Evolutionary conservation across 1,140 invertebrate species (phyloP), one percentile per base, ranked within the genome.

Genomic region (Penaeus vannamei): DNA sequence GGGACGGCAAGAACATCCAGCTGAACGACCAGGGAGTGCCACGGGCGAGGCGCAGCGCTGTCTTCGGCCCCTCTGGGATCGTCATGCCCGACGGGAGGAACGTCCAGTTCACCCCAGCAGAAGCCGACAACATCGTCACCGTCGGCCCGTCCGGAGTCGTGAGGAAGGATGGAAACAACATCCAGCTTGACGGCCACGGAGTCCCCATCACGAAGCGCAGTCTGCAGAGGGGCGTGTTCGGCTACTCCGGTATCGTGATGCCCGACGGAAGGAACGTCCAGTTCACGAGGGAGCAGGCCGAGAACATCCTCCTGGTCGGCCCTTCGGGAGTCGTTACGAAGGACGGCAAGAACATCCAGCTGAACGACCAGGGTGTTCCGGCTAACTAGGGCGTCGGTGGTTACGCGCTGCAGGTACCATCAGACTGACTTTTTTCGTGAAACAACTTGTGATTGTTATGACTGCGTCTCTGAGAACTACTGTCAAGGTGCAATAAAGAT

Each of bases 311-410:
- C 20, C 64, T 82, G 10, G 14, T 83, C 19, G 86, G 86, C 1
- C 86, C 86, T 2, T 88, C 86, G 20, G 86, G 86, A 14, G 86
- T 82, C 29, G 62, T 88, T 2, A 83, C 61, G 0, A 46, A 22
- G n/a, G 79, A 72, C 42, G 86, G 86, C 26, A 88, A 46, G 19
- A 87, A 88, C 79, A 20, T 46, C 26, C 86, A 88, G 64, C 77
- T 85, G 19, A 69, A 17, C 53, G 53, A 8, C 53, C 53, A 53
- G 53, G 53, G 53, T 53, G 53, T 53, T 12, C 53, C 53, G 17
- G 12, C 10, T 14, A 53, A 53, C 14, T 53, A 53, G 14, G 12
- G 17, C 53, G 4, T 7, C 36, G 36, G 4, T 8, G 17, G 0
- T 53, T 12, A 53, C 53, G 12, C 53, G 14, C 5, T 10, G 53